phyloP scores from a whole-genome alignment of 2,797 vertebrate genomes.

The Sebastes wilsoni region DNA sequence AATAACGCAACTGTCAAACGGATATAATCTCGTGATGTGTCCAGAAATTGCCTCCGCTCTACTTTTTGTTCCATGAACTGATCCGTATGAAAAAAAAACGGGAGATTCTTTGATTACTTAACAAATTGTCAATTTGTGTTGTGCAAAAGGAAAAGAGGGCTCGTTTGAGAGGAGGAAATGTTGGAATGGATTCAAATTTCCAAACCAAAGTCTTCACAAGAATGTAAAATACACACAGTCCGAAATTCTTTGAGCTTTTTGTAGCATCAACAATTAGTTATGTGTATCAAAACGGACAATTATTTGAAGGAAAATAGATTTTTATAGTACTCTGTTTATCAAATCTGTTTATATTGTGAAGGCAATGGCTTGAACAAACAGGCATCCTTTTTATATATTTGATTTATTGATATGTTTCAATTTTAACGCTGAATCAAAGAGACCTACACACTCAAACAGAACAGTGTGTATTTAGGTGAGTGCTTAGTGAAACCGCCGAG shows the following conservation, averaged over 20 bases:
- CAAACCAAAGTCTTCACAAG: slow-evolving; percentile 49
- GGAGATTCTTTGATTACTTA: slow-evolving; percentile 66
- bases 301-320: not conserved
- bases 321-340: slow-evolving; percentile 5
- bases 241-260: slow-evolving; percentile 45
- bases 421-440: slow-evolving; percentile 1
- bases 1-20: slow-evolving; percentile 84
- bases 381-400: slow-evolving; percentile 32
- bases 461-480: slow-evolving; percentile 20
- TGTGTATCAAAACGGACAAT: slow-evolving; percentile 33
- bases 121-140: slow-evolving; percentile 69
- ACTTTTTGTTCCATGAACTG: slow-evolving; percentile 41
- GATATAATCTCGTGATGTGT: slow-evolving; percentile 76
- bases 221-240: slow-evolving; percentile 45
- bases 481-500: not conserved
- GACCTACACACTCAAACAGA: not conserved
- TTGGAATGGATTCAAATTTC: slow-evolving; percentile 59
- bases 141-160: slow-evolving; percentile 31
- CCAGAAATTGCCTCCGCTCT: slow-evolving; percentile 64
- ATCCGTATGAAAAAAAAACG: slow-evolving; percentile 55
- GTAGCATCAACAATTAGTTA: slow-evolving; percentile 49
- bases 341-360: slow-evolving; percentile 2
- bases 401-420: slow-evolving; percentile 1
- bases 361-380: slow-evolving; percentile 23
- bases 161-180: slow-evolving; percentile 43